These are phyloP conservation scores for Dorcus parallelipipedus DNA, from an alignment of 2,888 invertebrate genomes.

Conservation along the genomic window DNA sequence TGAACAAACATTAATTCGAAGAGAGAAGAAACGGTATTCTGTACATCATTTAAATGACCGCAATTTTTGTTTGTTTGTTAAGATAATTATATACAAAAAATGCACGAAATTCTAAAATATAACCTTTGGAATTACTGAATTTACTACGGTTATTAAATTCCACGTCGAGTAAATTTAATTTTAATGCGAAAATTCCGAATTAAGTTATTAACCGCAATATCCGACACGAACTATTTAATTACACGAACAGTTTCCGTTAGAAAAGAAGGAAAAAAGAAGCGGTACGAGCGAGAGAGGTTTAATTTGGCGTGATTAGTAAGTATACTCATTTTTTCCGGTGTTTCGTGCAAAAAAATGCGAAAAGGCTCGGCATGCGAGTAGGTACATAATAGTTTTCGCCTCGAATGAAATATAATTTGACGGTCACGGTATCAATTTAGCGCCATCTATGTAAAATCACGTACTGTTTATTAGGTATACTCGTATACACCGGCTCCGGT, in stretches of 20 bases:
- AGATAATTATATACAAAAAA: no score
- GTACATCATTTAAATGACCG: no score
- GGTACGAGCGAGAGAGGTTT: background rate
- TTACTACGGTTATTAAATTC: background rate
- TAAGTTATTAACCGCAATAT: conserved; percentile 3
- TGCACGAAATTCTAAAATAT: no score
- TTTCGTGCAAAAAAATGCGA: conserved; percentile 3
- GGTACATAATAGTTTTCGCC: conserved; percentile 13
- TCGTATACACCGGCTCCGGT: conserved; percentile 23
- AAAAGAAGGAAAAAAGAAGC: no score
- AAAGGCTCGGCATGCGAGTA: conserved; percentile 8
- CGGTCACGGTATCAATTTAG: conserved; percentile 47
- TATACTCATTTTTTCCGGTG: background rate
- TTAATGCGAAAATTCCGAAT: background rate
- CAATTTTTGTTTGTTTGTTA: no score
- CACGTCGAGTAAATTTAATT: background rate
- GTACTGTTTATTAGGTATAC: conserved; percentile 37
- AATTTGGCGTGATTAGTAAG: background rate
- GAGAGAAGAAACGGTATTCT: no score
- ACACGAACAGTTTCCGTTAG: background rate
- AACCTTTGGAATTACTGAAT: no score
- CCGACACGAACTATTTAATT: background rate
- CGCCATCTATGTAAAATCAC: conserved; percentile 46
- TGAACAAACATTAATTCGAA: no score
- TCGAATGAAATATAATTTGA: conserved; percentile 36